Conservation (phyloP, 2,888 invertebrate species). For the Microplitis manilae region DNA sequence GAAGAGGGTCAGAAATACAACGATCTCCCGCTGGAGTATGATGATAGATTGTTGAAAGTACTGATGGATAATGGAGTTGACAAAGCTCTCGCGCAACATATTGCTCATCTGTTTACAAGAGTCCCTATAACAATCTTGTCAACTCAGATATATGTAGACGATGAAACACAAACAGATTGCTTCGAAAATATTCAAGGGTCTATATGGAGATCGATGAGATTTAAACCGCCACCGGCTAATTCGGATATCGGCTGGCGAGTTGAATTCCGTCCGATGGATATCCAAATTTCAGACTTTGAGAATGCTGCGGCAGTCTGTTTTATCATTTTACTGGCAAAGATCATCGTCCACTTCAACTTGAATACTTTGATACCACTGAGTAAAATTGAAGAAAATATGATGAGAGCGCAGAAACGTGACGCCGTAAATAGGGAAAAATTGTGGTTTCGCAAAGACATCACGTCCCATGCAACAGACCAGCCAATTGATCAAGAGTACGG, state of each 20-base stretch:
- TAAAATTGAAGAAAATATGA: slow-evolving; percentile 98
- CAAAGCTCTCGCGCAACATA: slow-evolving; percentile 91
- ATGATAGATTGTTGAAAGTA: slow-evolving; percentile 82
- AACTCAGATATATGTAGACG: slow-evolving; percentile 95
- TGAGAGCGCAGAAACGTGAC: slow-evolving; percentile 91
- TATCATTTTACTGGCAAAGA: slow-evolving; percentile 95
- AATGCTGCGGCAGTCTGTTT: slow-evolving; percentile 99
- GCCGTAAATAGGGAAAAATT: slow-evolving; percentile 89
- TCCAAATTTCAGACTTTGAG: slow-evolving; percentile 99
- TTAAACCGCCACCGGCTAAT: slow-evolving; percentile 97
- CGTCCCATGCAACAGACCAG: slow-evolving; percentile 72
- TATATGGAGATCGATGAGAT: slow-evolving; percentile 99
- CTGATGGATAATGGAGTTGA: slow-evolving; percentile 91
- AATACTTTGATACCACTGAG: slow-evolving; percentile 98
- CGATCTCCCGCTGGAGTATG: slow-evolving; percentile 91
- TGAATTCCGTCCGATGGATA: slow-evolving; percentile 98
- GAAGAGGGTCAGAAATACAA: slow-evolving; percentile 91
- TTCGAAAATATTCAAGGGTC: slow-evolving; percentile 99
- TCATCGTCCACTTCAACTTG: slow-evolving; percentile 95
- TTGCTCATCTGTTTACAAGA: slow-evolving; percentile 97
- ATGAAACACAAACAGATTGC: slow-evolving; percentile 94
- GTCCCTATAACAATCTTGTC: slow-evolving; percentile 95
- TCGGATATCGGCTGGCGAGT: slow-evolving; percentile 99
- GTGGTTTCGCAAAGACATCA: slow-evolving; percentile 92
- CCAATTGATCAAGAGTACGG: slow-evolving; percentile 76